phyloP scores from a whole-genome alignment of 2,113 vertebrate genomes.

The Anguilla japonica region DNA sequence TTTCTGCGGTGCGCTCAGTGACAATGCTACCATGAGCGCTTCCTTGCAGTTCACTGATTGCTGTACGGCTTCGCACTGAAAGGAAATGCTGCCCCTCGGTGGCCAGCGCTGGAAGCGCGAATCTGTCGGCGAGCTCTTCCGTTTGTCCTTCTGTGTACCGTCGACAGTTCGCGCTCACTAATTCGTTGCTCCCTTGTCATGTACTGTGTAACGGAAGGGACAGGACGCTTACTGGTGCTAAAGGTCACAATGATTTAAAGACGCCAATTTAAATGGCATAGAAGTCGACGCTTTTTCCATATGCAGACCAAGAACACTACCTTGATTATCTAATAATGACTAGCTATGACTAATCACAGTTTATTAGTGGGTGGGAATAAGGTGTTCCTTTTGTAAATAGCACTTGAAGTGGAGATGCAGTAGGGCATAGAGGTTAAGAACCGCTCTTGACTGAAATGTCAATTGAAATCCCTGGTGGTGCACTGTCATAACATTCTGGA shows the following conservation, averaged over 20 bases:
- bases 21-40: neutral
- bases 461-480: too few relatives aligned
- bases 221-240: neutral
- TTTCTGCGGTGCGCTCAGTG: neutral
- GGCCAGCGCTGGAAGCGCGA: conserved; percentile 11
- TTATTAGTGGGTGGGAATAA: too few relatives aligned
- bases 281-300: neutral
- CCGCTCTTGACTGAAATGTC: too few relatives aligned
- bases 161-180: neutral
- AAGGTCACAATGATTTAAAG: neutral
- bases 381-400: too few relatives aligned
- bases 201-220: neutral
- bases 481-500: too few relatives aligned
- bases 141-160: neutral
- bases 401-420: too few relatives aligned
- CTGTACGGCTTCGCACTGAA: conserved; percentile 2
- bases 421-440: too few relatives aligned
- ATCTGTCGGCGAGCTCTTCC: neutral
- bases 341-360: too few relatives aligned
- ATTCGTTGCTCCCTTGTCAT: neutral
- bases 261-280: neutral
- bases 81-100: conserved; percentile 59
- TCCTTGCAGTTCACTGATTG: neutral
- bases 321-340: too few relatives aligned
- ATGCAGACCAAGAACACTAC: neutral